These are phyloP conservation scores for Agraylea sexmaculata DNA, from an alignment of 1,140 invertebrate genomes.

Conservation along the genomic window DNA sequence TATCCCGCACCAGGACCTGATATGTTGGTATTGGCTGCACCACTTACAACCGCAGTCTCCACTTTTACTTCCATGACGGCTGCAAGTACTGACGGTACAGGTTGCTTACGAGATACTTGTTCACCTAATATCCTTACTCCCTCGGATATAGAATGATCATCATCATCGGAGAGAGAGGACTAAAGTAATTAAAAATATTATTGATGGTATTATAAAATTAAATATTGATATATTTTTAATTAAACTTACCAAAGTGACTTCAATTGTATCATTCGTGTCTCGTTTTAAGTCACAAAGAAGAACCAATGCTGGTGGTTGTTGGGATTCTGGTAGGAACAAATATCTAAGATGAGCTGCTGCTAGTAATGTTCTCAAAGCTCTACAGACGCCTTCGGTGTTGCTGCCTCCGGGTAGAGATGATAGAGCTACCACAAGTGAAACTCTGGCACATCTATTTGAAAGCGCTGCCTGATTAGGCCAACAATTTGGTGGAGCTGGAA, in stretches of 20 bases:
- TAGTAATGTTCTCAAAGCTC: conserved; percentile 51
- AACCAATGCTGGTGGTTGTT: conserved; percentile 47
- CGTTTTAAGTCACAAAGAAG: conserved; percentile 71
- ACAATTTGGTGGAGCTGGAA: conserved; percentile 63
- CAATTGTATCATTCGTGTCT: conserved; percentile 68
- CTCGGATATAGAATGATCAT: conserved; percentile 43
- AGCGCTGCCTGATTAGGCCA: conserved; percentile 62
- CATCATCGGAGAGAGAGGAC: conserved; percentile 35
- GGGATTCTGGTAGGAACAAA: conserved; percentile 12
- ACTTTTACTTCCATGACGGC: conserved; percentile 72
- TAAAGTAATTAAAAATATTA: conserved; percentile 25
- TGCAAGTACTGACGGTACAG: conserved; percentile 50
- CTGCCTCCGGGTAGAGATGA: conserved; percentile 53
- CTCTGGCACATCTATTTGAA: conserved; percentile 60
- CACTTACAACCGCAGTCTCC: conserved; percentile 53
- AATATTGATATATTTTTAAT: neutral
- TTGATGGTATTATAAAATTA: conserved; percentile 1
- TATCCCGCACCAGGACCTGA: conserved; percentile 28
- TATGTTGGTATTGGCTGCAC: conserved; percentile 23
- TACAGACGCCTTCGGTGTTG: conserved; percentile 59
- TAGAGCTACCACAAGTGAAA: conserved; percentile 58
- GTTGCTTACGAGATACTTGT: conserved; percentile 53
- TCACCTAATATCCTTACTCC: conserved; percentile 56
- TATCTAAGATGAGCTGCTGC: conserved; percentile 43
- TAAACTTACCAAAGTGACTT: conserved; percentile 69